Evolutionary conservation across 2,797 vertebrate species (phyloP).

Genomic region (Hydrocynus forskahlii): DNA sequence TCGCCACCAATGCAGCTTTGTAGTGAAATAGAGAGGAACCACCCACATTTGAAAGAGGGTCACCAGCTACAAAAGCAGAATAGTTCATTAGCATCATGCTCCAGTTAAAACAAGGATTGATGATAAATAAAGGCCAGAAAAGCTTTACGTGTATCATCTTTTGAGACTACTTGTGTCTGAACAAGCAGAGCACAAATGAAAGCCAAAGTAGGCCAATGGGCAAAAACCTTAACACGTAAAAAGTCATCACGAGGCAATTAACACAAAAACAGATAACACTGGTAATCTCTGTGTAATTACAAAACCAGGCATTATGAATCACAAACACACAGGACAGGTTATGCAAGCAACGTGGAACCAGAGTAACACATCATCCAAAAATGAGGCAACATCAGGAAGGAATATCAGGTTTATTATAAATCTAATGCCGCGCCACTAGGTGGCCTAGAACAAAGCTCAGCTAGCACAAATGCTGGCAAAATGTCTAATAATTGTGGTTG

Average conservation of each 20-base stretch:
- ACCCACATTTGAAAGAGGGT: slow-evolving; percentile 80
- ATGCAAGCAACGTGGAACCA: background rate
- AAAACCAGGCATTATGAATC: background rate
- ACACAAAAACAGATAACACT: background rate
- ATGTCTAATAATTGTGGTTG: no score
- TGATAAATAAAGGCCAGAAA: background rate
- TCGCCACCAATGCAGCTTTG: slow-evolving; percentile 79
- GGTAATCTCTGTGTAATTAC: background rate
- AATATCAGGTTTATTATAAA: background rate
- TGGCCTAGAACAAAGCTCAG: no score
- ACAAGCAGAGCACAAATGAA: no score
- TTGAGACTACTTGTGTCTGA: no score
- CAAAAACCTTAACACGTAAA: no score
- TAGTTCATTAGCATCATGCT: background rate
- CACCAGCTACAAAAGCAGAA: slow-evolving; percentile 80
- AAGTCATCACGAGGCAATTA: background rate
- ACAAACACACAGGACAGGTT: background rate
- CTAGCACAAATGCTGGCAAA: no score
- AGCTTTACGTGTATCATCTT: background rate
- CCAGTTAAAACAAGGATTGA: background rate
- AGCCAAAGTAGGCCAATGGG: no score
- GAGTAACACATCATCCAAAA: no score
- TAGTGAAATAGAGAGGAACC: slow-evolving; percentile 78
- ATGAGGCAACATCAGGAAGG: background rate
- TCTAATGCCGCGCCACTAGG: no score